These are phyloP conservation scores for Cavia aperea DNA, from an alignment of 2,113 vertebrate species.

Conservation along the genomic window DNA sequence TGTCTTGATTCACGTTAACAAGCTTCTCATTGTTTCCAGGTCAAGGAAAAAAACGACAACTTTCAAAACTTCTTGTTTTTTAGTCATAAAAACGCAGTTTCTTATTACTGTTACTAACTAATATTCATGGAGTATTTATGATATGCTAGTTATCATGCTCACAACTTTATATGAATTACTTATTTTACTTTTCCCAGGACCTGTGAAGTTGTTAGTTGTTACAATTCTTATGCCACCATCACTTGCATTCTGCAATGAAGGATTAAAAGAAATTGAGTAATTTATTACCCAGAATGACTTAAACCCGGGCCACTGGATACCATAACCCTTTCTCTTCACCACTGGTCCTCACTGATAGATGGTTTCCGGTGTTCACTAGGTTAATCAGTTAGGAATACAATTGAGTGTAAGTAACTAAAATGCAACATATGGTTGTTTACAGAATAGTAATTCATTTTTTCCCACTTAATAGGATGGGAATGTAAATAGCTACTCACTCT, in stretches of 20 bases:
- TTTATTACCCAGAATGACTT: background rate
- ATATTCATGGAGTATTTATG: background rate
- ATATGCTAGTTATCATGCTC: background rate
- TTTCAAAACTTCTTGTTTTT: conserved; percentile 34
- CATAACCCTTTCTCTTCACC: background rate
- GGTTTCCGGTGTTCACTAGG: background rate
- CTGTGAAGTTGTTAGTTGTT: background rate
- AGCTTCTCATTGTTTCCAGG: conserved; percentile 46
- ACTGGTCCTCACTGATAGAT: background rate
- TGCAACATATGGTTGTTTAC: background rate
- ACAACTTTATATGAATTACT: conserved; percentile 24
- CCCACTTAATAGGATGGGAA: background rate
- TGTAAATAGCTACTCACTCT: background rate
- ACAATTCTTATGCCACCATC: background rate
- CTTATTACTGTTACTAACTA: background rate
- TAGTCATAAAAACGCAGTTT: conserved; percentile 13
- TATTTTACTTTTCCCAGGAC: background rate
- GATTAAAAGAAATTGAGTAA: background rate
- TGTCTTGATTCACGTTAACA: conserved; percentile 34
- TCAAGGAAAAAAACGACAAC: background rate
- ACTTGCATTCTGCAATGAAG: conserved; percentile 21
- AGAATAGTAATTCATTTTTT: background rate
- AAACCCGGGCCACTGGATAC: conserved; percentile 13
- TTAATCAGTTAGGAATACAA: conserved; percentile 8
- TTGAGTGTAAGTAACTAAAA: conserved; percentile 27